These are phyloP conservation scores for Coelopa pilipes DNA, from an alignment of 2,888 invertebrate genomes.

Conservation along the genomic window DNA sequence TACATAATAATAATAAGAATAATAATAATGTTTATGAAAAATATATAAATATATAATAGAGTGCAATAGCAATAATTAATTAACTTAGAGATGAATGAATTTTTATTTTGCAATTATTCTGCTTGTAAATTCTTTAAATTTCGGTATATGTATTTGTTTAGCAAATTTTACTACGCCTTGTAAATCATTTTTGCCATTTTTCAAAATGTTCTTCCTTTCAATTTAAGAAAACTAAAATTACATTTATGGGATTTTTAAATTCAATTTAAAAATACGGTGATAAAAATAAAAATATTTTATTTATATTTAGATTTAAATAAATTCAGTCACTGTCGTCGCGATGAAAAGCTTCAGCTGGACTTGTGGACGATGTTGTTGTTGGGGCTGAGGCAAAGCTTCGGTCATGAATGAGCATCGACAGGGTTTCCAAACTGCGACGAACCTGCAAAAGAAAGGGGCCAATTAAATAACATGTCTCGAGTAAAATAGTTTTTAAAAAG, in stretches of 20 bases:
- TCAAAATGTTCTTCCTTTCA: neutral
- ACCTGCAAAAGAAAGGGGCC: slow-evolving; percentile 71
- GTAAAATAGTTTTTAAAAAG: neutral
- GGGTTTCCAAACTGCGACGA: slow-evolving; percentile 81
- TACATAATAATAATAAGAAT: too few species aligned
- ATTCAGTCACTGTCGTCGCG: slow-evolving; percentile 61
- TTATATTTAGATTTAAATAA: slow-evolving; percentile 32
- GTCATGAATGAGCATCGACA: slow-evolving; percentile 76
- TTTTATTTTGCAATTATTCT: neutral
- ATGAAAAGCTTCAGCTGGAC: slow-evolving; percentile 34
- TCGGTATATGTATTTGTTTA: neutral
- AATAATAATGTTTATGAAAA: too few species aligned
- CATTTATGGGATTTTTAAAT: slow-evolving; percentile 3
- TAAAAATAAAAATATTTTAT: slow-evolving; percentile 1
- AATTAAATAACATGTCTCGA: slow-evolving; percentile 3
- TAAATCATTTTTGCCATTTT: neutral
- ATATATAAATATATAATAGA: neutral
- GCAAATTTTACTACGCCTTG: slow-evolving; percentile 11
- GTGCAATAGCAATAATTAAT: neutral
- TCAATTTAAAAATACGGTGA: slow-evolving; percentile 11
- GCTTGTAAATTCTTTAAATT: slow-evolving; percentile 10
- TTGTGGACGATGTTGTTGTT: slow-evolving; percentile 36
- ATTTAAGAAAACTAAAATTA: neutral
- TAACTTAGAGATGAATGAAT: neutral
- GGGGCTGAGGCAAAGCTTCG: slow-evolving; percentile 55